Conservation (phyloP, 2,113 vertebrate species). For the Rhea americana region DNA sequence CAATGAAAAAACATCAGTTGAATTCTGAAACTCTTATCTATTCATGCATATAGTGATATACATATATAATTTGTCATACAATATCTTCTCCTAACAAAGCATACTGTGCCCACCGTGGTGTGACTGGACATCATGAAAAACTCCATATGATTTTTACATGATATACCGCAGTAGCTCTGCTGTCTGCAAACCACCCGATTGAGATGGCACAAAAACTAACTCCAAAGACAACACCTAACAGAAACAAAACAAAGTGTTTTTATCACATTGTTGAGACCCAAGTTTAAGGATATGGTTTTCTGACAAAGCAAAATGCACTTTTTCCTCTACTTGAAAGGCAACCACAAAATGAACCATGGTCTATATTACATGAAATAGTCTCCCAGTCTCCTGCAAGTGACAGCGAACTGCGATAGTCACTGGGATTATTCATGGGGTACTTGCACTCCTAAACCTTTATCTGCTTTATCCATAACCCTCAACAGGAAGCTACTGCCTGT, state of each 20-base stretch:
- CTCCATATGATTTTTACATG: neutral
- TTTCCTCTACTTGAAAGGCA: constrained; percentile 27
- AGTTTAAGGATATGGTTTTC: constrained; percentile 14
- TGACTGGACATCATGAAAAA: constrained; percentile 60
- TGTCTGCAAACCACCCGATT: neutral
- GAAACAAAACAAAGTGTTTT: neutral
- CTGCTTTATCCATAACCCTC: neutral
- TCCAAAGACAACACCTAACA: neutral
- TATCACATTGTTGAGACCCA: neutral
- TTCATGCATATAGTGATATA: neutral
- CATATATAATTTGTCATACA: neutral
- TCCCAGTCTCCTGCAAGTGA: constrained; percentile 11
- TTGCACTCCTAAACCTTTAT: constrained; percentile 13
- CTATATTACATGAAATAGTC: constrained; percentile 31
- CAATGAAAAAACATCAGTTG: constrained; percentile 28
- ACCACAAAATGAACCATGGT: neutral
- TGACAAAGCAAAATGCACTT: neutral
- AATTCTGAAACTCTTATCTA: constrained; percentile 24
- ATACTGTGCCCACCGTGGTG: constrained; percentile 13
- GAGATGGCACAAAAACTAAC: neutral
- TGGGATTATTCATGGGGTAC: neutral
- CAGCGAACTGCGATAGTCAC: neutral
- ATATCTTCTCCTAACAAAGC: constrained; percentile 9
- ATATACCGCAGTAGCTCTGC: neutral
- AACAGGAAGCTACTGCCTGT: neutral